Percentiles rank a stretch among this genome's conserved stretches.
phyloP scores from a whole-genome alignment of 2,113 vertebrate genomes.

The cat (Felis catus) region DNA sequence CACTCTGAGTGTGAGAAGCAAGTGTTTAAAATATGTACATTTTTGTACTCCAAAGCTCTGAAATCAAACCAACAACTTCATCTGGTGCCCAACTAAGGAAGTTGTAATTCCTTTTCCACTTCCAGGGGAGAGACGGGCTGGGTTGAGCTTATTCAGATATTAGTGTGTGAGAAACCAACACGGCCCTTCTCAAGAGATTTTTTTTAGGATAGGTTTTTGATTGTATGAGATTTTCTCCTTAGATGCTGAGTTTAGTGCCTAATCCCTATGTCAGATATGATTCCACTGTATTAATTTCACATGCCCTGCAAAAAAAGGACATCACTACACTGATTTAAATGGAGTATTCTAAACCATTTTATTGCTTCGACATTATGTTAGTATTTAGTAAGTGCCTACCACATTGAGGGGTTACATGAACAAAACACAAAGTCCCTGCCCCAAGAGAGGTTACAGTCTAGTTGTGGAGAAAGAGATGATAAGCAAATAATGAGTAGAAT shows the following conservation, averaged over 20 bases:
- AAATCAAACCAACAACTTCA: not conserved
- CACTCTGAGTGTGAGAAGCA: not conserved
- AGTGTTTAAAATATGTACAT: not conserved
- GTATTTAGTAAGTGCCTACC: not conserved
- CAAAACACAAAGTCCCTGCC: not conserved
- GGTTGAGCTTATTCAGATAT: not conserved
- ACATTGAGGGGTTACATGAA: not conserved
- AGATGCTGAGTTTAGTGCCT: not conserved
- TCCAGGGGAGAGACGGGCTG: not conserved
- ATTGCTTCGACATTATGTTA: not conserved
- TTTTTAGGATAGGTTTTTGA: not conserved
- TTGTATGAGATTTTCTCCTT: not conserved
- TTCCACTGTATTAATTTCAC: not conserved
- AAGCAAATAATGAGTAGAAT: not conserved
- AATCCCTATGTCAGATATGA: not conserved
- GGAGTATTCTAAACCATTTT: not conserved
- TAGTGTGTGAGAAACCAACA: not conserved
- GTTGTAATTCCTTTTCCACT: not conserved
- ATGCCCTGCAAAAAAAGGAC: not conserved
- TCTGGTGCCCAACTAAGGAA: not conserved
- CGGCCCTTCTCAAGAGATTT: not conserved
- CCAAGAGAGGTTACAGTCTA: not conserved
- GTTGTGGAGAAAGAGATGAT: not conserved
- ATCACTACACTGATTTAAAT: not conserved
- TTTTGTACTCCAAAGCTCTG: not conserved